Base-by-base conservation (phyloP, 2,113 vertebrate species). In the Serilophus lunatus region DNA sequence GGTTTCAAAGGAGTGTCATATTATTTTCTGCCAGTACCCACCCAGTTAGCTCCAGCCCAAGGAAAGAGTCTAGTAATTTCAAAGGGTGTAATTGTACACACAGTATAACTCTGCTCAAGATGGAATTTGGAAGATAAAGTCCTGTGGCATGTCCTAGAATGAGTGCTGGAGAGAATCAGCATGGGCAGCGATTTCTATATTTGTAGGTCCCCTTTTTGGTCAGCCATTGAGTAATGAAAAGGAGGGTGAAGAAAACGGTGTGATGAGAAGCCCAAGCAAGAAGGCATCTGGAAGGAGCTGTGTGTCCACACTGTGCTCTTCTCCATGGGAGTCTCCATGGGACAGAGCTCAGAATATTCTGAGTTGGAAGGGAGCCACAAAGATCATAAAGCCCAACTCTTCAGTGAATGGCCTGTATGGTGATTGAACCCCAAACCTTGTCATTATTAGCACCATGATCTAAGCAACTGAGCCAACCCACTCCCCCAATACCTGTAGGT, bases 171-270 rank as follows among this genome's bases (percentile, higher is more conserved):
- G 26, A 78, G 24, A 92, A 22, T 12, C 78, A 22, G 3, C 7
- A 7, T 76, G 40, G 61, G 23, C 16, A 53, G 50, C 6, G 26
- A 29, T 35, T 81, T 86, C 47, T 68, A 0, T 15, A 44, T 40
- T 74, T 60, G n/a, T 15, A 40, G 40, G 18, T 61, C 36, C 10
- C 20, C 10, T 40, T 36, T 75, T n/a, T 40, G 38, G n/a, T 76
- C 36, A 90, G 22, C 16, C 1, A 0, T 2, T 40, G 64, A 61
- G 45, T 60, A 79, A 69, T 86, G 26, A 61, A 80, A 47, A 69
- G 28, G 12, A 29, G 3, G 4, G 7, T 1, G 10, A 4, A 0
- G 6, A 6, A 8, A 60, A 28, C 16, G 5, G 4, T 12, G 4
- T 49, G 36, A 38, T 50, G 24, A 25, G 36, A 86, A 83, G 28